Evolutionary conservation across 2,113 vertebrate species (phyloP).

Genomic region (Ictalurus furcatus): DNA sequence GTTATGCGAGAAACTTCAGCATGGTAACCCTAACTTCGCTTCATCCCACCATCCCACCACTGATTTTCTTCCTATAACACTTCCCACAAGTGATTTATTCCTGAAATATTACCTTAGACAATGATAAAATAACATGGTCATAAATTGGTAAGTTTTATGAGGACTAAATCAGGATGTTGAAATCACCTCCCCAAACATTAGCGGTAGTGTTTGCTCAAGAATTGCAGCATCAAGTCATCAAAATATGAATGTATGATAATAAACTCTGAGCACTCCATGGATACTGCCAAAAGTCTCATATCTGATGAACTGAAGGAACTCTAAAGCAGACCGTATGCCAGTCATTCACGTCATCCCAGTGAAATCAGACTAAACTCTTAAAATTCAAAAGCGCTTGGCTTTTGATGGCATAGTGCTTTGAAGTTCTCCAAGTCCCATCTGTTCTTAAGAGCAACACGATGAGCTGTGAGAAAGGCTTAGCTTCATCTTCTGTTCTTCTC

Average conservation of each 20-base stretch:
- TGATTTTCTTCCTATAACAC: neutral
- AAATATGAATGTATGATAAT: neutral
- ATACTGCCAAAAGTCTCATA: neutral
- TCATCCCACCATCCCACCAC: neutral
- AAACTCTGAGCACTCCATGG: neutral
- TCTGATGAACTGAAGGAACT: neutral
- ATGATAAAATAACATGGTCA: neutral
- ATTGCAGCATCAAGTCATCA: neutral
- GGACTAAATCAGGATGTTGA: neutral
- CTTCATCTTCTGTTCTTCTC: constrained; percentile 34
- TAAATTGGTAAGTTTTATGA: neutral
- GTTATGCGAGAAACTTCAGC: neutral
- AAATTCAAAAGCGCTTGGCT: neutral
- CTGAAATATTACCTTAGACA: neutral
- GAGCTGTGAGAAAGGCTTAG: constrained; percentile 20
- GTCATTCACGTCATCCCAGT: neutral
- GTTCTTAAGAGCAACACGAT: constrained; percentile 43
- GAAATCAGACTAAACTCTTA: neutral
- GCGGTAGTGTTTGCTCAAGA: neutral
- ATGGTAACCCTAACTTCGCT: neutral
- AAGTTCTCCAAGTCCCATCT: constrained; percentile 2
- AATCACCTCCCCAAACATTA: neutral
- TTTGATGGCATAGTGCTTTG: constrained; percentile 1
- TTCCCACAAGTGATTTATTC: neutral
- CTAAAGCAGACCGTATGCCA: neutral